Evolutionary conservation across 2,113 vertebrate genomes (phyloP).

Genomic region (Phaetusa simplex): DNA sequence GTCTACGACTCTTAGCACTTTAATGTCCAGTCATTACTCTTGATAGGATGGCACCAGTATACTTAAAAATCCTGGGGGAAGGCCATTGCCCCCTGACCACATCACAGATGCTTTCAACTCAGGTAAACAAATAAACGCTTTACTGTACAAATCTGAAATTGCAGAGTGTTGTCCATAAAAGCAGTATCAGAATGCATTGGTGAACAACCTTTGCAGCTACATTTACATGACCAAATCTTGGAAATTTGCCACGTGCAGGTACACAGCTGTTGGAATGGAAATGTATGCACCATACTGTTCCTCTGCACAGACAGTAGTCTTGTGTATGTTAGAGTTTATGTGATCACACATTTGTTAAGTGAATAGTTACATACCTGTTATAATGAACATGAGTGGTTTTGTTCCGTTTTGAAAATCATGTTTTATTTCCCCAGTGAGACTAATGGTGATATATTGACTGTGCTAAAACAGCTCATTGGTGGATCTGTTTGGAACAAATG

Average conservation of each 20-base stretch:
- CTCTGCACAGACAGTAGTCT: not conserved
- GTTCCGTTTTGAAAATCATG: not conserved
- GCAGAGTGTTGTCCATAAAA: not conserved
- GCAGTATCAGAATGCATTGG: not conserved
- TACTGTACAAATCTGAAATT: not conserved
- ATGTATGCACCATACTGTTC: not conserved
- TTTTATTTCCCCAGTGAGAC: not conserved
- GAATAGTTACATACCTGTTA: not conserved
- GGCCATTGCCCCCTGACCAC: not conserved
- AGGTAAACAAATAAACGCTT: not conserved
- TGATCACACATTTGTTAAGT: not conserved
- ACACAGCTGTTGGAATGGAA: fast-evolving
- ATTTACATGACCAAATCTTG: not conserved
- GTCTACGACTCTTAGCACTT: not conserved
- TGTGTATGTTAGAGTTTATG: not conserved
- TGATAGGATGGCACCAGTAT: not conserved
- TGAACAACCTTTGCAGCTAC: not conserved
- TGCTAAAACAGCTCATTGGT: not conserved
- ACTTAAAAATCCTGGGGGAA: not conserved
- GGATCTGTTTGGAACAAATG: not conserved
- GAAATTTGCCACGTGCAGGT: not conserved
- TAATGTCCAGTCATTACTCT: not conserved
- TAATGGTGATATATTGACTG: not conserved
- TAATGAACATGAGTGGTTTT: not conserved
- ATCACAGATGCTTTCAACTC: not conserved